A percentile compares a stretch with the other conserved stretches of the same genome.
These are phyloP conservation scores for Emydoidea blandingii DNA, from an alignment of 2,797 vertebrate genomes.

Conservation along the genomic window DNA sequence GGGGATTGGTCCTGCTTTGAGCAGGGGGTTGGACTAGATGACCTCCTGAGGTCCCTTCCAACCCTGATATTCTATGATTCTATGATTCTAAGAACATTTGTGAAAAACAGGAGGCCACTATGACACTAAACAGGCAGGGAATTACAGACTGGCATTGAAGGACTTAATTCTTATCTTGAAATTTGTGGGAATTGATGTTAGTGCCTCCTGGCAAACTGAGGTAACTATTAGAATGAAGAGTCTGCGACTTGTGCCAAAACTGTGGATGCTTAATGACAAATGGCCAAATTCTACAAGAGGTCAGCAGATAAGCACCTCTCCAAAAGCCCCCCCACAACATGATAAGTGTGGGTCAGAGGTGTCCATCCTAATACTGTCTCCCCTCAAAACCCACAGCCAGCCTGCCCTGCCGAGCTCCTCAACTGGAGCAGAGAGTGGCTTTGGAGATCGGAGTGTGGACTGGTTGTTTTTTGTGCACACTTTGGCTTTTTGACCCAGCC, in stretches of 20 bases:
- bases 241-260: neutral
- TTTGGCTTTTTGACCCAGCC: neutral
- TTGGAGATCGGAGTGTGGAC: neutral
- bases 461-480: neutral
- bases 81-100: neutral
- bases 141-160: neutral
- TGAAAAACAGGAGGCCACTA: neutral
- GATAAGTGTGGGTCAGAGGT: neutral
- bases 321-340: neutral
- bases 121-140: neutral
- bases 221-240: neutral
- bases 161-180: neutral
- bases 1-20: too few species aligned
- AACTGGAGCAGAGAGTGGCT: neutral
- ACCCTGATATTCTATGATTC: too few species aligned
- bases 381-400: neutral
- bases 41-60: too few species aligned
- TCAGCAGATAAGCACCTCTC: neutral
- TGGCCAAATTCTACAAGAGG: neutral
- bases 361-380: neutral
- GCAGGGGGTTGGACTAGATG: too few species aligned
- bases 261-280: neutral
- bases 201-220: neutral
- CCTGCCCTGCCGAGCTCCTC: neutral
- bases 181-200: neutral